Base-by-base conservation (phyloP, 2,888 invertebrate genomes). In the Adela reaumurella region DNA sequence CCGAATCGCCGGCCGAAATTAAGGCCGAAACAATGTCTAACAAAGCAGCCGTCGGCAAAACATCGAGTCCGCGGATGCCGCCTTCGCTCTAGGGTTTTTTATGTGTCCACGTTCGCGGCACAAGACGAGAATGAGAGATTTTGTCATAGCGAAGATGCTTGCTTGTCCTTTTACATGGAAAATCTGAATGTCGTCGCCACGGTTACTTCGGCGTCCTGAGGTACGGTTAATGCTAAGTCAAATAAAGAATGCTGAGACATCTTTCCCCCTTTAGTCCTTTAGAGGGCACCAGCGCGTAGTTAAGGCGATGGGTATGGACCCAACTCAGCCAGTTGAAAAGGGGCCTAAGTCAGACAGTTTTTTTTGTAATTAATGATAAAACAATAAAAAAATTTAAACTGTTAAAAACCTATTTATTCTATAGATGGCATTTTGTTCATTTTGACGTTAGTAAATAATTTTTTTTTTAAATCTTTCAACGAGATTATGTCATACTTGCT, bases 11-110 rank as follows among this genome's bases (percentile, higher is more conserved):
- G 69, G 4, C 74, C 72, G 76, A 76, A 76, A 78, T 78, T 78
- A 77, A 77, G 73, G 76, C 67, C 65, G 71, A 74, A 49, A 77
- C 78, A 78, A 79, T 79, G 78, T 77, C 74, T 61, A 72, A 77
- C 77, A 79, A 79, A 78, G 78, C 78, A 67, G 60, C 77, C 78
- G 78, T 77, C 77, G 58, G 67, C 76, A 77, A 78, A 77, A 77
- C 78, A 77, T 74, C 62, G 67, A 59, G 59, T 65, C 63, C 68
- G 76, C 70, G 74, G 74, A 77, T 78, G 76, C 78, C 76, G 19
- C 44, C 8, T 17, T 17, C 20, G 45, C 17, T 43, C 43, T 45
- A 45, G 19, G 19, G 19, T 77, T 77, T 78, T 79, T 71, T 68
- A 74, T 66, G 60, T 62, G 68, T 50, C 62, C 69, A 68, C 67